A percentile compares a stretch with the other conserved stretches of the same genome.
Evolutionary conservation across 2,888 invertebrate genomes (phyloP).

Genomic region (Physocephala rufipes): DNA sequence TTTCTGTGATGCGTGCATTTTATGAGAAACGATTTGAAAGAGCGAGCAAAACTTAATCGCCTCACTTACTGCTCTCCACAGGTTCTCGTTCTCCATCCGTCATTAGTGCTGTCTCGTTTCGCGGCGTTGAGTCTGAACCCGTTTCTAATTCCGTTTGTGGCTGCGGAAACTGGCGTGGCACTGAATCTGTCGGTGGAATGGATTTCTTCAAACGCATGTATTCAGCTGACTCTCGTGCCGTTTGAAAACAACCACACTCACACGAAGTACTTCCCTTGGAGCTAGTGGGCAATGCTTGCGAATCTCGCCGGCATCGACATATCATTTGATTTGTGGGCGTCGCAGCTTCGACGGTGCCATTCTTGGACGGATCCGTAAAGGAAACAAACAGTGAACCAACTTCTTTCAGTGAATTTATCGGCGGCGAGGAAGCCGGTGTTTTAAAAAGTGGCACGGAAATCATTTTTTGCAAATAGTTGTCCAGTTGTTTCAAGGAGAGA

Average conservation of each 20-base stretch:
- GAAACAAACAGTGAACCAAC: constrained; percentile 25
- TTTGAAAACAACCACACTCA: not conserved
- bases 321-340: constrained; percentile 40
- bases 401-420: constrained; percentile 69
- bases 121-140: not conserved
- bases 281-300: not conserved
- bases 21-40: not conserved
- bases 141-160: not conserved
- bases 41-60: constrained; percentile 16
- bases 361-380: not conserved
- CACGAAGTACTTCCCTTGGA: not conserved
- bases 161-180: constrained; percentile 12
- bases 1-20: not conserved
- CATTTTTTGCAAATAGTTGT: constrained; percentile 88
- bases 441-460: constrained; percentile 78
- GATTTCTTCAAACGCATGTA: no score
- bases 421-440: constrained; percentile 78
- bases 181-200: not conserved
- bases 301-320: constrained; percentile 12
- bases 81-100: not conserved
- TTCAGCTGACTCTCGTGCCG: not conserved
- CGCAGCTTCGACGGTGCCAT: constrained; percentile 16
- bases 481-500: constrained; percentile 89
- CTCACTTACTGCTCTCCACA: constrained; percentile 32
- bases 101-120: not conserved